phyloP scores from a whole-genome alignment of 2,888 invertebrate genomes.

The Polietes domitor region DNA sequence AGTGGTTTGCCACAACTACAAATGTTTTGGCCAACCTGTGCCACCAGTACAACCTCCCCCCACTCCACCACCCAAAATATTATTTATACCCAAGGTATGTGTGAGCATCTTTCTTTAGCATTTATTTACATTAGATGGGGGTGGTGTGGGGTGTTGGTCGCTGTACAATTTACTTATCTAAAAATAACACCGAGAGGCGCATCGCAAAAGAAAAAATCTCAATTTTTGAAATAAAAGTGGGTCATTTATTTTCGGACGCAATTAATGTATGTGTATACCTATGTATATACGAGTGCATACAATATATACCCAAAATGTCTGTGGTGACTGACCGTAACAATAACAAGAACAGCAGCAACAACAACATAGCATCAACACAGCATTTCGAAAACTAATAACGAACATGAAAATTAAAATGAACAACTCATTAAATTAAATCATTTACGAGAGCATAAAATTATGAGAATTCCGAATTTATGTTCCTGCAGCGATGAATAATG shows the following conservation, averaged over 20 bases:
- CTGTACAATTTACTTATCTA: conserved; percentile 5
- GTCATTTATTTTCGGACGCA: conserved; percentile 46
- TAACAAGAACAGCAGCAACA: background rate
- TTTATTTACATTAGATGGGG: background rate
- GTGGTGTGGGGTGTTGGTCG: background rate
- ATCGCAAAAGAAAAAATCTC: background rate
- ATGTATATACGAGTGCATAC: background rate
- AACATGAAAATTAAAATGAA: background rate
- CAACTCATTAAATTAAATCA: background rate
- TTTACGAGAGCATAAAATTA: background rate
- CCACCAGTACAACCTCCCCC: background rate
- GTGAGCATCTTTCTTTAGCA: no score
- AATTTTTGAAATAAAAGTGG: conserved; percentile 41
- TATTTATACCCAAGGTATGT: background rate
- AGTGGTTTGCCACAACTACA: no score
- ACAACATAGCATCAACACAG: no score
- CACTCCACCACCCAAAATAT: no score
- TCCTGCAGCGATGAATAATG: background rate
- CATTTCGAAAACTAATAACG: background rate
- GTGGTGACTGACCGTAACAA: background rate
- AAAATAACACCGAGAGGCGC: conserved; percentile 2
- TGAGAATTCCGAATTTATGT: background rate
- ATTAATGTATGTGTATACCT: background rate
- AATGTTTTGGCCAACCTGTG: no score
- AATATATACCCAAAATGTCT: background rate